Percentiles rank a stretch among this genome's conserved stretches.
Conservation (phyloP, 2,888 invertebrate species). For the Arge pagana region DNA sequence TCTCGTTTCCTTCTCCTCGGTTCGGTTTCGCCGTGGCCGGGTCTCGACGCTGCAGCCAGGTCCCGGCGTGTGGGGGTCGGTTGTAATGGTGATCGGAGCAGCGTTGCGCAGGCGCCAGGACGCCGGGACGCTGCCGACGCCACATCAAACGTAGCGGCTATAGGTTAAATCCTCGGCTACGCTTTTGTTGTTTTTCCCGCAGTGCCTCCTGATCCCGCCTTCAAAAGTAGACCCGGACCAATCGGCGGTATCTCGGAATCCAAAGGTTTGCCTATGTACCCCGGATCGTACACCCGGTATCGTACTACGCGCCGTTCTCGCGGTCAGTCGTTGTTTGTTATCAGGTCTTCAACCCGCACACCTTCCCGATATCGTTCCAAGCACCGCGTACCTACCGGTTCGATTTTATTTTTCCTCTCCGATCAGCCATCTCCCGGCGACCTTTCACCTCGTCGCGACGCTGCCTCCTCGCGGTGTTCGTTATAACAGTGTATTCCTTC, state of each 20-base stretch:
- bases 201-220: slow-evolving; percentile 59
- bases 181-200: slow-evolving; percentile 55
- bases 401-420: not conserved
- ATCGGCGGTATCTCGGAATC: slow-evolving; percentile 38
- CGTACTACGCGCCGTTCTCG: slow-evolving; percentile 34
- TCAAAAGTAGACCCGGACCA: slow-evolving; percentile 55
- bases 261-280: slow-evolving; percentile 22
- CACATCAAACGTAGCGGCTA: slow-evolving; percentile 57
- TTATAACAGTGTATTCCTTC: too few species aligned
- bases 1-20: slow-evolving; percentile 9
- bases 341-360: slow-evolving; percentile 28
- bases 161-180: slow-evolving; percentile 57
- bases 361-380: slow-evolving; percentile 31
- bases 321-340: slow-evolving; percentile 28
- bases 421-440: too few species aligned
- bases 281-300: slow-evolving; percentile 34
- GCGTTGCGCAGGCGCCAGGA: slow-evolving; percentile 45
- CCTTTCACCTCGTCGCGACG: too few species aligned
- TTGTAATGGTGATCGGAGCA: not conserved
- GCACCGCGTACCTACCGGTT: not conserved
- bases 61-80: slow-evolving; percentile 7
- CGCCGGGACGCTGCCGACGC: slow-evolving; percentile 43
- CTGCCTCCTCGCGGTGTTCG: too few species aligned
- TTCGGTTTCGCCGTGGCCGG: slow-evolving; percentile 22
- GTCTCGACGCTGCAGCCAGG: slow-evolving; percentile 18